A percentile compares a stretch with the other conserved stretches of the same genome.
phyloP scores from a whole-genome alignment of 2,888 invertebrate species.

The Heliothis peltigera region DNA sequence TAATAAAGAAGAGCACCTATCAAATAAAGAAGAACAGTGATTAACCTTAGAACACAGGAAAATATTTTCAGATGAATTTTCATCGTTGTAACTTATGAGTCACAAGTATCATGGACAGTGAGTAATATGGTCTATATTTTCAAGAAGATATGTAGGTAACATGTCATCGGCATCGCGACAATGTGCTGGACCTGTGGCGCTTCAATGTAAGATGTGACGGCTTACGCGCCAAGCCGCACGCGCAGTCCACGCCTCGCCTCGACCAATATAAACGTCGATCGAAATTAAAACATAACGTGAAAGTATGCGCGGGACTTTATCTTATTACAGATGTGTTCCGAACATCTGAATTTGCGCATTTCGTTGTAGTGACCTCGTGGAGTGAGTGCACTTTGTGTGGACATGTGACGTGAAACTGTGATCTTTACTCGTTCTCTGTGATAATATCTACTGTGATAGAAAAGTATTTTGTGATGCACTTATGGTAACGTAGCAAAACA shows the following conservation, averaged over 20 bases:
- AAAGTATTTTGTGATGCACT: conserved; percentile 55
- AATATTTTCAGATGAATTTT: conserved; percentile 49
- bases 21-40: conserved; percentile 41
- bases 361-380: conserved; percentile 48
- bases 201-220: conserved; percentile 61
- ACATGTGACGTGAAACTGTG: conserved; percentile 56
- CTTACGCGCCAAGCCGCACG: conserved; percentile 77
- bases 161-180: conserved; percentile 72
- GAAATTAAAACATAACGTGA: conserved; percentile 79
- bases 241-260: conserved; percentile 82
- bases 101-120: conserved; percentile 57
- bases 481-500: conserved; percentile 57
- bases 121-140: conserved; percentile 61
- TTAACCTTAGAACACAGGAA: conserved; percentile 46
- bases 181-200: conserved; percentile 60
- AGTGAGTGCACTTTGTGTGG: conserved; percentile 56
- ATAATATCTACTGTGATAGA: conserved; percentile 50
- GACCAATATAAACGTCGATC: conserved; percentile 85
- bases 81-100: conserved; percentile 46
- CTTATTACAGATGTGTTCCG: conserved; percentile 55
- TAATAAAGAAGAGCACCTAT: too few species aligned
- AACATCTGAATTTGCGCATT: conserved; percentile 52
- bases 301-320: conserved; percentile 72
- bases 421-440: conserved; percentile 42
- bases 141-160: conserved; percentile 56